Evolutionary conservation across 2,113 vertebrate species (phyloP), one percentile per base, ranked within the genome.

Genomic region (Megaleporinus macrocephalus): DNA sequence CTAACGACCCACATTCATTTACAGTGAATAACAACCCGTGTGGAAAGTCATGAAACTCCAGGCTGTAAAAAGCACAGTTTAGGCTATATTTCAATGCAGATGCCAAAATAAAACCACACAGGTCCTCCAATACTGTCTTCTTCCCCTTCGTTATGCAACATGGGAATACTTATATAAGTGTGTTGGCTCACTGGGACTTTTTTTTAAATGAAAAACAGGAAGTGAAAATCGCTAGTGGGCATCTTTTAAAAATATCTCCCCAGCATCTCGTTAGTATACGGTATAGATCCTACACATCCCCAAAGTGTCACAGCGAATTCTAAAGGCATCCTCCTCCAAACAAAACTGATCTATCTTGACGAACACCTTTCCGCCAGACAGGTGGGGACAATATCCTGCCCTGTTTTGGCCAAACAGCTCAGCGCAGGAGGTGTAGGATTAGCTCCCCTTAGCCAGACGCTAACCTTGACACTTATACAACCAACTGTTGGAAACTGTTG

Each of bases 1-100:
- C 55, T 49, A 73, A 80, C 30, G 68, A 49, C 78, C 22, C 78
- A 63, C 15, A 30, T 36, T 29, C 27, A 63, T 47, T 73, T 73
- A 41, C 2, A 1, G 20, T 29, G 30, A 51, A 16, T 78, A 47
- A 47, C 47, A 27, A 27, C 3, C 18, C 27, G 57, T 16, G 47
- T 29, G 74, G 0, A 27, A 10, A 15, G 41, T 76, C 41, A 51
- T 11, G n/a, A 65, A 41, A 27, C 26, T 27, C 36, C 15, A 11
- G 44, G 36, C 76, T 24, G 30, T 77, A 18, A 78, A 68, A 33
- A 24, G 49, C 12, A n/a, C 22, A 44, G 63, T 57, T 69, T 16
- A 41, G 24, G 22, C 30, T 26, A 26, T 24, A 70, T 55, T 70
- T 57, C 69, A 49, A 63, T 63, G 62, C 61, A 26, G 16, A 0